Evolutionary conservation across 2,113 vertebrate genomes (phyloP).

Genomic region (Mobula hypostoma): DNA sequence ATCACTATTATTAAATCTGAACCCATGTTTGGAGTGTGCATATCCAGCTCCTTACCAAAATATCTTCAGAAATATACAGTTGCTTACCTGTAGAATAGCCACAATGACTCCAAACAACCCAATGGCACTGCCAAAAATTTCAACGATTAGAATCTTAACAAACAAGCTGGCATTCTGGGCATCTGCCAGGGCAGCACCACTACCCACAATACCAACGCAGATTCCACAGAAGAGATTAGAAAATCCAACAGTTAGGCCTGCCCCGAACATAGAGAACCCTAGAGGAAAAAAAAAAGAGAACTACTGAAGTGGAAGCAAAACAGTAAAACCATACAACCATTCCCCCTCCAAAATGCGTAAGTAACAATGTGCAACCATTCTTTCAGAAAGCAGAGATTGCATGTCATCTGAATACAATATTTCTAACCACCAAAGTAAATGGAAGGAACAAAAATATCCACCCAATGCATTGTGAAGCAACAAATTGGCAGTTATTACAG

Average conservation of each 20-base stretch:
- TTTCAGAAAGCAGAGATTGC: neutral
- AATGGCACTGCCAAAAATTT: constrained; percentile 97
- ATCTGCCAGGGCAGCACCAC: constrained; percentile 89
- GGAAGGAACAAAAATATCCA: neutral
- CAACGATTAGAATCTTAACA: constrained; percentile 97
- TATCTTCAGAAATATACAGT: neutral
- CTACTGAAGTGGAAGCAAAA: neutral
- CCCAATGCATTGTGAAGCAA: neutral
- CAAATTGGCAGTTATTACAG: neutral
- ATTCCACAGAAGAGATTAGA: constrained; percentile 98
- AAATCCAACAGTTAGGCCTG: constrained; percentile 91
- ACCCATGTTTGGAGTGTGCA: neutral
- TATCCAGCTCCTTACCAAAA: neutral
- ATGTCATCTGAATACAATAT: no score
- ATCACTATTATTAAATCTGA: neutral
- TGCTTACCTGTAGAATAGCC: constrained; percentile 87
- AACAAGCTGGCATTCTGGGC: constrained; percentile 95
- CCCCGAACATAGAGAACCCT: constrained; percentile 98
- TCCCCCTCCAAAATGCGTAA: neutral
- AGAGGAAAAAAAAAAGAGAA: neutral
- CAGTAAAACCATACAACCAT: neutral
- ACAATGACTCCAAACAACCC: constrained; percentile 96
- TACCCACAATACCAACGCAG: constrained; percentile 95
- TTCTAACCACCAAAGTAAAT: neutral
- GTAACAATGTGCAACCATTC: neutral